phyloP scores from a whole-genome alignment of 2,888 invertebrate species.

The Nipponacmea schrenckii region DNA sequence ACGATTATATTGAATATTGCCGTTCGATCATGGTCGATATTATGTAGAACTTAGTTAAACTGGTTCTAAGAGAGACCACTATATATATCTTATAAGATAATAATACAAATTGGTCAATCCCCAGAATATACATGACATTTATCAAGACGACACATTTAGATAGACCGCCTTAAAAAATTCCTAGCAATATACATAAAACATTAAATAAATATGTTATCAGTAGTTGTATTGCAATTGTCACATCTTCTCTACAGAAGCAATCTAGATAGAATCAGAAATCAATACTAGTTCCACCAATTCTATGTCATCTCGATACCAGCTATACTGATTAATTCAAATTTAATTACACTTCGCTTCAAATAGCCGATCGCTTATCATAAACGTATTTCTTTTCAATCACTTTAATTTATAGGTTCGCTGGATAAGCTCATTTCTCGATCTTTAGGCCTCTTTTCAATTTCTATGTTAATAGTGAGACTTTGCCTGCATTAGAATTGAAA shows the following conservation, averaged over 20 bases:
- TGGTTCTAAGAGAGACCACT: too few species aligned
- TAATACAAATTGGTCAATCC: too few species aligned
- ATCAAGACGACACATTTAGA: not conserved
- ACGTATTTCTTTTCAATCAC: conserved; percentile 9
- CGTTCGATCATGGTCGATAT: too few species aligned
- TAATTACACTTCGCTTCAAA: conserved; percentile 38
- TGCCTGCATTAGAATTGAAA: conserved; percentile 34
- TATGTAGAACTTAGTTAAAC: too few species aligned
- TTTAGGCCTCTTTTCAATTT: conserved; percentile 28
- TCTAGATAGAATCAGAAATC: conserved; percentile 4
- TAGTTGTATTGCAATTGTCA: conserved; percentile 5
- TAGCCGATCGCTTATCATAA: conserved; percentile 7
- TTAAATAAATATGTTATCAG: conserved; percentile 4
- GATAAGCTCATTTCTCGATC: conserved; percentile 9
- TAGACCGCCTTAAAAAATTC: not conserved
- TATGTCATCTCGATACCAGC: conserved; percentile 37
- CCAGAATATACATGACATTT: too few species aligned
- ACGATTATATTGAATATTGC: too few species aligned
- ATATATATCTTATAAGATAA: too few species aligned
- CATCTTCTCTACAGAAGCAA: not conserved
- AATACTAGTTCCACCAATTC: not conserved
- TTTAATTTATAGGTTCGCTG: conserved; percentile 7
- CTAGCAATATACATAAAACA: not conserved
- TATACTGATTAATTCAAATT: conserved; percentile 58
- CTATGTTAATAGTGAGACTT: conserved; percentile 33